Percentiles rank a stretch among this genome's conserved stretches.
phyloP scores from a whole-genome alignment of 2,888 invertebrate genomes.

The Branchipolynoe longqiensis region DNA sequence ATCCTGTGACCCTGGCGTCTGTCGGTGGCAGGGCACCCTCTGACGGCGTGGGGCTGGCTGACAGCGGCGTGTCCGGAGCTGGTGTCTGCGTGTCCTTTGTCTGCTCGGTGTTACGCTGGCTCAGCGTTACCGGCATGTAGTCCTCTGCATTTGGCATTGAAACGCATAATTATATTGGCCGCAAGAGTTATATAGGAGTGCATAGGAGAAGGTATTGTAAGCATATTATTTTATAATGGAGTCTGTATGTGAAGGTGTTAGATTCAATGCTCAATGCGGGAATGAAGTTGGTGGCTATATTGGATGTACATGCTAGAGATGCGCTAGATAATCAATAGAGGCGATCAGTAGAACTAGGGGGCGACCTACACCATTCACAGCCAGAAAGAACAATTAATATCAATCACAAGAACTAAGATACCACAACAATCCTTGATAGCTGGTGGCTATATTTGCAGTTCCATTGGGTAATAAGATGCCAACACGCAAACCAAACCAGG shows the following conservation, averaged over 20 bases:
- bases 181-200: background rate
- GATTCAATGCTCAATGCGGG: too few species aligned
- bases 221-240: too few species aligned
- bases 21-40: background rate
- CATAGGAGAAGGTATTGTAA: too few species aligned
- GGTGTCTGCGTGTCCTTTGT: background rate
- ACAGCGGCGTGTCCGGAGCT: background rate
- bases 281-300: too few species aligned
- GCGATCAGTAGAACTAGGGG: too few species aligned
- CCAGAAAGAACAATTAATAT: background rate
- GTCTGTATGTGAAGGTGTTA: too few species aligned
- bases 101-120: background rate
- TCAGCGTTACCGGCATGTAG: conserved; percentile 4
- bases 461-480: too few species aligned
- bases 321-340: too few species aligned
- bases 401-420: background rate
- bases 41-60: background rate
- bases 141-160: background rate
- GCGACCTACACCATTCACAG: background rate
- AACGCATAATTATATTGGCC: background rate
- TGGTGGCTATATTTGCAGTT: too few species aligned
- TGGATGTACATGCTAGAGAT: too few species aligned
- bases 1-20: background rate
- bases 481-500: background rate
- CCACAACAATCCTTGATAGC: background rate